These are phyloP conservation scores for Drosophila watanabei DNA, from an alignment of 1,140 invertebrate species.

Conservation along the genomic window DNA sequence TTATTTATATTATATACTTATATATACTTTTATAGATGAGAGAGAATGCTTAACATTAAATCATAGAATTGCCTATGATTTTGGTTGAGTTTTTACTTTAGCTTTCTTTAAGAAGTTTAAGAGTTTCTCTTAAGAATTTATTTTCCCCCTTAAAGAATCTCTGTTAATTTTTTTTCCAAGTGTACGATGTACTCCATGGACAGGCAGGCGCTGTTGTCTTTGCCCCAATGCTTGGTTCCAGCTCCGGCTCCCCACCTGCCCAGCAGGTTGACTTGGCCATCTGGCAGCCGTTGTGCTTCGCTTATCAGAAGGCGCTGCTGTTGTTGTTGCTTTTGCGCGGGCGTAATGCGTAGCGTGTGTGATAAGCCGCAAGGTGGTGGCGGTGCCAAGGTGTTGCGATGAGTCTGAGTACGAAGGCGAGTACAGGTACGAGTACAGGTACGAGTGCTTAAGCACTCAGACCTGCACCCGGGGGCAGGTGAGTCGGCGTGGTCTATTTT, in stretches of 20 bases:
- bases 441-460: constrained; percentile 28
- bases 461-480: constrained; percentile 42
- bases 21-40: too few relatives aligned
- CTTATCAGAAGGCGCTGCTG: constrained; percentile 46
- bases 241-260: constrained; percentile 7
- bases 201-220: constrained; percentile 28
- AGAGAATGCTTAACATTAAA: too few relatives aligned
- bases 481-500: constrained; percentile 56
- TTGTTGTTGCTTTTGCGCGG: constrained; percentile 39
- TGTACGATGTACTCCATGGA: constrained; percentile 32
- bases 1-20: too few relatives aligned
- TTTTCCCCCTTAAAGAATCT: background rate
- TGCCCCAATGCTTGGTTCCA: background rate
- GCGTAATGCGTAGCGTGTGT: constrained; percentile 64
- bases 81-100: too few relatives aligned
- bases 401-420: constrained; percentile 1
- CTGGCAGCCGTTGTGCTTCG: constrained; percentile 37
- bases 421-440: constrained; percentile 6
- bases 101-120: too few relatives aligned
- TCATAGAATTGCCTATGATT: too few relatives aligned
- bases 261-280: constrained; percentile 42
- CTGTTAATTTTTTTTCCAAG: background rate
- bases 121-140: accelerated
- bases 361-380: constrained; percentile 45
- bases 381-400: constrained; percentile 40